Evolutionary conservation across 2,888 invertebrate species (phyloP), one percentile per base, ranked within the genome.

Genomic region (Oscheius onirici): DNA sequence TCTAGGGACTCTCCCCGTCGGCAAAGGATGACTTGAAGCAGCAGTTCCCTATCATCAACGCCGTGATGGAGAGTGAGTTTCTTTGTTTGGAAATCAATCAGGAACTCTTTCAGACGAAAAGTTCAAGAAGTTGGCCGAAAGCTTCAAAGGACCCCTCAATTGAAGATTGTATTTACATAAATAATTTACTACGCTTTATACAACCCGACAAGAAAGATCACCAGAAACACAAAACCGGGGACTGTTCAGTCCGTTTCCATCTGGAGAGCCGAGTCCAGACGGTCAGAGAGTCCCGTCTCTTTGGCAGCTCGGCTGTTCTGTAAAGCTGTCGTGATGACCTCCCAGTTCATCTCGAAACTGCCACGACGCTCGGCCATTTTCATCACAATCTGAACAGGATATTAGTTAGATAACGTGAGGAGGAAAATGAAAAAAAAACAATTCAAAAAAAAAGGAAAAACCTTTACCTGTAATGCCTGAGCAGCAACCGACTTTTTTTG

Each of bases 41-140:
- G 54, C 69, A 73, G 65, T 76, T 76, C 73, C 76, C 76, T 49
- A 67, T 72, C 51, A 71, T 71, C 68, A 63, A 63, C 52, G 49
- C 63, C 43, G 57, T 76, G 24, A 55, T 75, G 69, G 72, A 77
- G 66, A 69, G 65, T 71, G 44, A 63, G 55, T n/a, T 5, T 17
- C 3, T 3, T 46, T 13, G 2, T 49, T 28, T 54, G 22, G 20
- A 11, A 40, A 34, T 8, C 34, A 34, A 34, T 6, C 34, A 34
- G 34, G 8, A 34, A n/a, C n/a, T 34, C 5, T 81, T 79, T 72
- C 66, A 80, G 79, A 79, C 61, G 76, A 79, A 28, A 79, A 79
- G 67, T 72, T 79, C 76, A 81, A 81, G 73, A 73, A 73, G 52
- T 43, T 81, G 70, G 81, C 81, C 46, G 67, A 81, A 22, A 68